Base-by-base conservation (phyloP, 1,140 invertebrate genomes). In the Lineus longissimus region DNA sequence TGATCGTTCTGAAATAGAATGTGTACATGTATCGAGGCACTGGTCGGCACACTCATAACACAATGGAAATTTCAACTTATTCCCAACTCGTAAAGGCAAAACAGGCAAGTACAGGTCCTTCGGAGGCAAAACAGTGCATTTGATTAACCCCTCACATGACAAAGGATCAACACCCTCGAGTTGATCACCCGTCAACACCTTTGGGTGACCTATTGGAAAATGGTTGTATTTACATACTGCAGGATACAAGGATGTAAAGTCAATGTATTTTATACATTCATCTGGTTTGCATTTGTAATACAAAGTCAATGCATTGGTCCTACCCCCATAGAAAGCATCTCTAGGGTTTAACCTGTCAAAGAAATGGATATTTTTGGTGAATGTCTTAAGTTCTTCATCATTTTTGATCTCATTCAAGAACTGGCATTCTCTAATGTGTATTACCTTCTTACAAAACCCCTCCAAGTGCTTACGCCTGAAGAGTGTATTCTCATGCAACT, bases 121-220 rank as follows among this genome's bases (percentile, higher is more conserved):
- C n/a, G 47, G 47, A 9, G 47, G 47, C n/a, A 51, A n/a, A 4
- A 51, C 47, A 7, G 47, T 51, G 47, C 47, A 51, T n/a, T 70
- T 73, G 13, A 71, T 63, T 1, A 78, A 43, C 2, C 75, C 73
- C 63, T 69, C 68, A 64, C 70, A 72, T 2, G 62, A n/a, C 6
- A n/a, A 17, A 19, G 70, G 30, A n/a, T 54, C 33, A 36, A 31
- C 19, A 55, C 73, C 73, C n/a, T n/a, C n/a, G n/a, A n/a, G n/a
- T n/a, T n/a, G n/a, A 33, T 74, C 59, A 54, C 71, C 70, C 2
- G 74, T 68, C 2, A 76, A 71, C 25, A 82, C 66, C 43, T 62
- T 65, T 7, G 80, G 80, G 62, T 82, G 76, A 23, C 72, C 73
- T 17, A 81, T 33, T 2, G 79, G 79, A 65, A 73, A 81, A 55